Conservation (phyloP, 2,113 vertebrate species). For the Pseudolaguvia tuberculata region DNA sequence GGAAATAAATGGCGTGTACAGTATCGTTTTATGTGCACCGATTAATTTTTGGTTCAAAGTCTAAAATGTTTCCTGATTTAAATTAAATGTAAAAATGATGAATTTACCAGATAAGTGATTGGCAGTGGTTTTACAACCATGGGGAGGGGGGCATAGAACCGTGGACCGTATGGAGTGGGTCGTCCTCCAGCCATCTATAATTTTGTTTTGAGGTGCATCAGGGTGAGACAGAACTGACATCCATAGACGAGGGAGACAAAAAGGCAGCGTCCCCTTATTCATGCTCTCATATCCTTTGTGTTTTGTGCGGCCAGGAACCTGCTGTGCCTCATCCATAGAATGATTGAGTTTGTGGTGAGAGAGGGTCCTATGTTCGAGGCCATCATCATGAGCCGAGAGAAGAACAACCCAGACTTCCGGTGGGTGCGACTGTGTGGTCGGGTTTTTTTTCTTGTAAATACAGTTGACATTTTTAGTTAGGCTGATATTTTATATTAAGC, state of each 20-base stretch:
- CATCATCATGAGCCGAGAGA: constrained; percentile 76
- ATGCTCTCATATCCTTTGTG: constrained; percentile 49
- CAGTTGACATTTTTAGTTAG: neutral
- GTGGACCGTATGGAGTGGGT: neutral
- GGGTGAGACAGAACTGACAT: constrained; percentile 35
- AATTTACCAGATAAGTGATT: neutral
- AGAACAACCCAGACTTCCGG: constrained; percentile 74
- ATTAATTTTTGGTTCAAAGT: too few species aligned
- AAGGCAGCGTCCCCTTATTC: constrained; percentile 30
- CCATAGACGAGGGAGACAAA: constrained; percentile 26
- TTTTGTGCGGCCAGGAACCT: constrained; percentile 65
- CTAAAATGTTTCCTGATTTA: too few species aligned
- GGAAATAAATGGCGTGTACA: neutral
- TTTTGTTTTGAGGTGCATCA: neutral
- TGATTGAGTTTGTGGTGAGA: constrained; percentile 81
- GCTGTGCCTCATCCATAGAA: constrained; percentile 74
- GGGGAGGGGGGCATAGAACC: too few species aligned
- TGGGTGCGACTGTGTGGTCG: constrained; percentile 19
- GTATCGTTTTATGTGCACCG: neutral
- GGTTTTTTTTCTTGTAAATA: neutral
- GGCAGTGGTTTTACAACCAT: too few species aligned
- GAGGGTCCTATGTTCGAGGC: constrained; percentile 78
- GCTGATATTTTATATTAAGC: too few species aligned
- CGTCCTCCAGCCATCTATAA: neutral
- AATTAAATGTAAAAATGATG: too few species aligned